Evolutionary conservation across 2,113 vertebrate genomes (phyloP).

Genomic region (Uria lomvia): DNA sequence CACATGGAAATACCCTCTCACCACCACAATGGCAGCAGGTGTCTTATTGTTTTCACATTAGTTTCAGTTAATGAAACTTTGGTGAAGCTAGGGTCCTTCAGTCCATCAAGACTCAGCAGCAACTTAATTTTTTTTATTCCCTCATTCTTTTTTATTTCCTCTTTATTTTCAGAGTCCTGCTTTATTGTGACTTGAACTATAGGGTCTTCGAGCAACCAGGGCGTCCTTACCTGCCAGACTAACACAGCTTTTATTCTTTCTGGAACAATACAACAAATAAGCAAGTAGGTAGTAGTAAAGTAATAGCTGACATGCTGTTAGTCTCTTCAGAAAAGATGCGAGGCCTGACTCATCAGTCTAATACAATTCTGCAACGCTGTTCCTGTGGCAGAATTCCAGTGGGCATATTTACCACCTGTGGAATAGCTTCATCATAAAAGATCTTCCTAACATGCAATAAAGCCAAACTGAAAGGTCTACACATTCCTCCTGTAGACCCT

Average conservation of each 20-base stretch:
- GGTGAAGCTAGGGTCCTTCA: neutral
- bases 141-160: neutral
- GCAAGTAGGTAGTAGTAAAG: neutral
- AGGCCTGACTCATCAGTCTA: slow-evolving; percentile 17
- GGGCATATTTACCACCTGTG: neutral
- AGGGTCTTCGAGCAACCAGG: neutral
- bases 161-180: neutral
- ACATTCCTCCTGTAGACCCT: neutral
- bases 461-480: neutral
- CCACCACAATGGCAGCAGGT: neutral
- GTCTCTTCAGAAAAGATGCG: neutral
- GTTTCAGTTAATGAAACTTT: neutral
- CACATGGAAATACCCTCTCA: neutral
- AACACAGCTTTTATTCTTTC: neutral
- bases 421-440: neutral
- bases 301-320: neutral
- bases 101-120: neutral
- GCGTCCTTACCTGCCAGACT: neutral
- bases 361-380: neutral
- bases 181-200: neutral
- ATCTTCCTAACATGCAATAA: neutral
- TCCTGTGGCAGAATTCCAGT: neutral
- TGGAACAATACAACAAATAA: neutral
- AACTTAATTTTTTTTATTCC: neutral
- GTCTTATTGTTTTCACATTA: neutral